A percentile compares a stretch with the other conserved stretches of the same genome.
phyloP scores from a whole-genome alignment of 2,797 vertebrate species.

The Ptychobarbus kaznakovi region DNA sequence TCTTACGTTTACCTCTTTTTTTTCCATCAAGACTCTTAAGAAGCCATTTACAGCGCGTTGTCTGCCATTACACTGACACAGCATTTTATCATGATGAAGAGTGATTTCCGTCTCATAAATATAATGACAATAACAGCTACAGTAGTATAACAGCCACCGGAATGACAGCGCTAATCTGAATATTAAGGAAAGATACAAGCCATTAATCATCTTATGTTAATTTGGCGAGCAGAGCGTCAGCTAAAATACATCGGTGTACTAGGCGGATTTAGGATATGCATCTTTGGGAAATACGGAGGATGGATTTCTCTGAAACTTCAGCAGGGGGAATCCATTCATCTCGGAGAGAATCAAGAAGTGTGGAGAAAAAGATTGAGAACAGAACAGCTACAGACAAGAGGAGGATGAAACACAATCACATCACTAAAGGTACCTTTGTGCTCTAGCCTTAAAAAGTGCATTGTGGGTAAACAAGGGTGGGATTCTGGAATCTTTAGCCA shows the following conservation, averaged over 20 bases:
- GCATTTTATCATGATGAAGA: slow-evolving; percentile 48
- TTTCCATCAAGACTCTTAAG: slow-evolving; percentile 47
- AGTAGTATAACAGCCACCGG: slow-evolving; percentile 41
- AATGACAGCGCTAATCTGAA: slow-evolving; percentile 30
- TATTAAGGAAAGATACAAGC: slow-evolving; percentile 34
- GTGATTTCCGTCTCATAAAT: slow-evolving; percentile 59
- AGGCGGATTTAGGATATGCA: neutral
- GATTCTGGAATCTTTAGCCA: neutral
- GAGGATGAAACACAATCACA: neutral
- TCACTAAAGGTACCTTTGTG: neutral
- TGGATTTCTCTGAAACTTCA: slow-evolving; percentile 24
- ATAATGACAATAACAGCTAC: slow-evolving; percentile 55
- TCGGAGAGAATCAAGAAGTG: slow-evolving; percentile 19
- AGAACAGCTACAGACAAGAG: neutral
- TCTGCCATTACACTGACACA: slow-evolving; percentile 58
- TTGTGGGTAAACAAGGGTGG: neutral
- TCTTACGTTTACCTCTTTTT: slow-evolving; percentile 48
- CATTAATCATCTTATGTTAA: slow-evolving; percentile 38
- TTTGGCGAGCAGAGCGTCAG: neutral
- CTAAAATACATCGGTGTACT: slow-evolving; percentile 1
- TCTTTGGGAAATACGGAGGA: neutral
- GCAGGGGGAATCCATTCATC: slow-evolving; percentile 27
- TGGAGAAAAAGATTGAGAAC: slow-evolving; percentile 1
- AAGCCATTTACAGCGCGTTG: slow-evolving; percentile 59
- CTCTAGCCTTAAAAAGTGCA: neutral